phyloP scores from a whole-genome alignment of 2,888 invertebrate species.

The Sussaba pulchella region DNA sequence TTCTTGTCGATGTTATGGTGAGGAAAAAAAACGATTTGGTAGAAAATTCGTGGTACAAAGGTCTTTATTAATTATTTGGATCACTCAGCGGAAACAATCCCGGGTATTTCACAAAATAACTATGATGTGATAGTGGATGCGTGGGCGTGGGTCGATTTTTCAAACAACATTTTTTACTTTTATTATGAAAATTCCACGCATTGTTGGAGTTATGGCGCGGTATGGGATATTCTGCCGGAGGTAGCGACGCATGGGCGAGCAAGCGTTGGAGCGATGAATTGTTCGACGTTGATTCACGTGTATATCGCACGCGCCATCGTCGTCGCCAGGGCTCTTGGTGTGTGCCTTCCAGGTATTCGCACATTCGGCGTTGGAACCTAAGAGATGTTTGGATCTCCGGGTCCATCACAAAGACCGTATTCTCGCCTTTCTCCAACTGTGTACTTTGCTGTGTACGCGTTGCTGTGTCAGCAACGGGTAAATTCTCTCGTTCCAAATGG shows the following conservation, averaged over 20 bases:
- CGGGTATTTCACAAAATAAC: not conserved
- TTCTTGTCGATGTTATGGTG: too few species aligned
- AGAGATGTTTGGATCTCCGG: not conserved
- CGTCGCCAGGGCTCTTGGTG: not conserved
- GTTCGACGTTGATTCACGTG: conserved; percentile 8
- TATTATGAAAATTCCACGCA: not conserved
- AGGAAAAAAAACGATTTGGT: too few species aligned
- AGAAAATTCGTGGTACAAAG: too few species aligned
- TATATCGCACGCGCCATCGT: conserved; percentile 1
- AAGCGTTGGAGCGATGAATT: conserved; percentile 10
- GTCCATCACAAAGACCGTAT: conserved; percentile 7
- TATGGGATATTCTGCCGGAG: not conserved
- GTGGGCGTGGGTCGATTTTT: not conserved
- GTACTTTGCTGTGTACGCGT: conserved; percentile 11
- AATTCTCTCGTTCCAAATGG: conserved; percentile 26
- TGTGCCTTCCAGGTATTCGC: conserved; percentile 14
- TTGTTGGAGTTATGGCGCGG: not conserved
- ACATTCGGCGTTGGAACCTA: conserved; percentile 7
- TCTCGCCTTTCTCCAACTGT: not conserved
- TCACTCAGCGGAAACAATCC: not conserved
- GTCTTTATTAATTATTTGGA: not conserved
- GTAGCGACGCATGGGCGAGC: not conserved
- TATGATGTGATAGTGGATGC: not conserved
- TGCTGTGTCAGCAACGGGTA: too few species aligned
- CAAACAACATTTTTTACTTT: not conserved